phyloP scores from a whole-genome alignment of 2,888 invertebrate genomes.

The Argyra leucocephala region DNA sequence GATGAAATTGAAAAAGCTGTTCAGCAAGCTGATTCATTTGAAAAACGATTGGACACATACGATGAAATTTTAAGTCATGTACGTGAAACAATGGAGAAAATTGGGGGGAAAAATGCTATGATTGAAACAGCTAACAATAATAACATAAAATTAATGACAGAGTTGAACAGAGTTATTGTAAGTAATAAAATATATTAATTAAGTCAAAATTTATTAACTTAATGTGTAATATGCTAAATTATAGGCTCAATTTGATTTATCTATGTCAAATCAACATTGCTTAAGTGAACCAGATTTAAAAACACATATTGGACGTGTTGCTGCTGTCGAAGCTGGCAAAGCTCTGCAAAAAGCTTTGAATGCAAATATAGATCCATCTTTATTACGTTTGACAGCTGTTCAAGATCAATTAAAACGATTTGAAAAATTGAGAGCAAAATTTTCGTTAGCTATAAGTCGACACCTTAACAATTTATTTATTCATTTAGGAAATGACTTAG shows the following conservation, averaged over 20 bases:
- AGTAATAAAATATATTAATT: slow-evolving; percentile 34
- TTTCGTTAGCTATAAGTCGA: slow-evolving; percentile 73
- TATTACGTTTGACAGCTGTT: slow-evolving; percentile 61
- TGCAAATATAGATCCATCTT: slow-evolving; percentile 54
- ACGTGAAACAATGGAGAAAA: slow-evolving; percentile 79
- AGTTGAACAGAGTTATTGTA: slow-evolving; percentile 70
- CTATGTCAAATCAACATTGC: slow-evolving; percentile 55
- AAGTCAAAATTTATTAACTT: background rate
- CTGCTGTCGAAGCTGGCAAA: slow-evolving; percentile 61
- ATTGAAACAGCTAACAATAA: slow-evolving; percentile 79
- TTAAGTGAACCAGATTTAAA: slow-evolving; percentile 65
- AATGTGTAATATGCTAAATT: slow-evolving; percentile 17
- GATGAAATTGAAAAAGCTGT: slow-evolving; percentile 70
- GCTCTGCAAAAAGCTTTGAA: slow-evolving; percentile 66
- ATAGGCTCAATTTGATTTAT: slow-evolving; percentile 60
- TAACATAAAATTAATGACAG: slow-evolving; percentile 67
- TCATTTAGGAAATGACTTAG: slow-evolving; percentile 74
- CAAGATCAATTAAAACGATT: slow-evolving; percentile 71
- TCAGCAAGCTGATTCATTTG: slow-evolving; percentile 61
- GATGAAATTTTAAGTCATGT: slow-evolving; percentile 76
- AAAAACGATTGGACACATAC: slow-evolving; percentile 64
- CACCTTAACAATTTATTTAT: slow-evolving; percentile 92
- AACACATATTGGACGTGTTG: slow-evolving; percentile 51
- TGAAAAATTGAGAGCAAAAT: slow-evolving; percentile 66
- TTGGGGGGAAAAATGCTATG: slow-evolving; percentile 81